These are phyloP conservation scores for Eupelmus urozonus DNA, from an alignment of 2,888 invertebrate genomes.

Conservation along the genomic window DNA sequence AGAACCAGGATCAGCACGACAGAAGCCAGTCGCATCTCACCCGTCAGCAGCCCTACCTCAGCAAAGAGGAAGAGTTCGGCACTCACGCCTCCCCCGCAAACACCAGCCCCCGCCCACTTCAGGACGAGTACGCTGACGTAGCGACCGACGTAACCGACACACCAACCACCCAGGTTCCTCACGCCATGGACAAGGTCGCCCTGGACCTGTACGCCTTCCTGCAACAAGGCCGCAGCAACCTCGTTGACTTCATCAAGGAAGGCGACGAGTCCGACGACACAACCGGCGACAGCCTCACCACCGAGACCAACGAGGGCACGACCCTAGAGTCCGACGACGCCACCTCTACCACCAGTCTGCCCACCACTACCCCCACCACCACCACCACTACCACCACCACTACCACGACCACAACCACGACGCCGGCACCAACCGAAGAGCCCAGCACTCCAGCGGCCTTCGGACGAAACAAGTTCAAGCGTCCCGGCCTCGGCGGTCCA, in stretches of 20 bases:
- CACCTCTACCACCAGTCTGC: conserved; percentile 77
- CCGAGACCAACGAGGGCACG: conserved; percentile 70
- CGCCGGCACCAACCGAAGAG: conserved; percentile 62
- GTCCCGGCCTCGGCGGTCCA: conserved; percentile 63
- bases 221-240: conserved; percentile 80
- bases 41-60: conserved; percentile 15
- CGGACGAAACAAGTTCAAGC: conserved; percentile 71
- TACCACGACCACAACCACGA: conserved; percentile 77
- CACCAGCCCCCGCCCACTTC: too few relatives aligned
- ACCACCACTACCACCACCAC: conserved; percentile 77
- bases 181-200: conserved; percentile 89
- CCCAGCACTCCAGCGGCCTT: conserved; percentile 65
- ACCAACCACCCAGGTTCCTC: conserved; percentile 82
- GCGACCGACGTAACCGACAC: conserved; percentile 74
- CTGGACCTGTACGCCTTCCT: conserved; percentile 90
- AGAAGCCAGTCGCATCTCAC: background rate
- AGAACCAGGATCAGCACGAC: too few relatives aligned
- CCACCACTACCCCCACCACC: conserved; percentile 72
- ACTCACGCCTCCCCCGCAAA: background rate
- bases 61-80: background rate
- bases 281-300: conserved; percentile 59
- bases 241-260: conserved; percentile 75
- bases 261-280: conserved; percentile 74
- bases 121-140: conserved; percentile 27
- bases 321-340: conserved; percentile 73